These are phyloP conservation scores for Nibea albiflora DNA, from an alignment of 2,113 vertebrate species.

Conservation along the genomic window DNA sequence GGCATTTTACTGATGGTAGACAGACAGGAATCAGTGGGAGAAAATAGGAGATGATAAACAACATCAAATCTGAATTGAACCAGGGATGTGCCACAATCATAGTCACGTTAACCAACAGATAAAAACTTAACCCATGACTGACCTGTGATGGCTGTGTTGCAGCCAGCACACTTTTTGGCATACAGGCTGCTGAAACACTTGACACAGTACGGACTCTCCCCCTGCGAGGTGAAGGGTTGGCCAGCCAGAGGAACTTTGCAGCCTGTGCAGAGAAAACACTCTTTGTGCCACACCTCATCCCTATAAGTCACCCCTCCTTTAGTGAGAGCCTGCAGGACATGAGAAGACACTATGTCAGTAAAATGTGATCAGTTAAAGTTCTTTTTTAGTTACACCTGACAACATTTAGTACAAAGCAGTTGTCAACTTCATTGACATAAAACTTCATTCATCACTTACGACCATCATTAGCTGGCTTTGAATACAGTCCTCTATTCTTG, in stretches of 20 bases:
- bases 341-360: neutral
- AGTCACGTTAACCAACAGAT: neutral
- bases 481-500: too few species aligned
- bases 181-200: conserved; percentile 96
- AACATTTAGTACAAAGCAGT: neutral
- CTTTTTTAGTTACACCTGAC: neutral
- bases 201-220: conserved; percentile 93
- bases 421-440: neutral
- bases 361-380: neutral
- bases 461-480: too few species aligned
- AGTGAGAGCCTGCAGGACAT: conserved; percentile 88
- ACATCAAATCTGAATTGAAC: neutral
- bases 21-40: neutral
- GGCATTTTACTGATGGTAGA: neutral
- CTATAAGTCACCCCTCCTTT: conserved; percentile 96
- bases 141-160: conserved; percentile 96
- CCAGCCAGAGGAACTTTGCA: conserved; percentile 91
- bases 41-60: neutral
- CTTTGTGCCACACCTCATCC: conserved; percentile 95
- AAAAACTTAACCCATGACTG: conserved; percentile 39
- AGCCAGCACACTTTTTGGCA: conserved; percentile 93
- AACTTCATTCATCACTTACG: too few species aligned
- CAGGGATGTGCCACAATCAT: neutral
- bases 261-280: conserved; percentile 93
- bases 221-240: conserved; percentile 96